These are phyloP conservation scores for Nasalis larvatus DNA, from an alignment of 2,113 vertebrate species.

Conservation along the genomic window DNA sequence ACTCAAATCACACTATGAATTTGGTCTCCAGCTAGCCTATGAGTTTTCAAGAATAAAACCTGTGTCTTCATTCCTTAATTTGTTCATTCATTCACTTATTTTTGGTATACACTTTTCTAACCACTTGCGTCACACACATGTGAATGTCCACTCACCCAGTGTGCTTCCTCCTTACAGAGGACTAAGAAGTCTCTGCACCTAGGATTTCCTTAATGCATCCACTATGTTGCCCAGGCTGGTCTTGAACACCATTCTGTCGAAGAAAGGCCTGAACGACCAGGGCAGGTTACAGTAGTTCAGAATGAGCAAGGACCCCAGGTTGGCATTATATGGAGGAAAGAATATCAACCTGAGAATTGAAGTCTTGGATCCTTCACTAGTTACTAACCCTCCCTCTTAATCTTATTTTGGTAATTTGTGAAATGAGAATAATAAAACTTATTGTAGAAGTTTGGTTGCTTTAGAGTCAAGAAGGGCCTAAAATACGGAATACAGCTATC, in stretches of 20 bases:
- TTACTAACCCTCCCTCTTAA: background rate
- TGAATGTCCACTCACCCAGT: background rate
- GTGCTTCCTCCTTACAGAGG: background rate
- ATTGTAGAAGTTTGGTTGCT: background rate
- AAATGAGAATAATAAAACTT: background rate
- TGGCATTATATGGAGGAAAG: background rate
- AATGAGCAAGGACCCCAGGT: background rate
- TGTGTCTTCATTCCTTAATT: background rate
- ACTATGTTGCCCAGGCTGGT: too few relatives aligned
- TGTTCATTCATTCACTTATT: background rate
- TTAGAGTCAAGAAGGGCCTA: background rate
- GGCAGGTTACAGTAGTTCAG: background rate
- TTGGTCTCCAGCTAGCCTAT: background rate
- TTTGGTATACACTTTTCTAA: background rate
- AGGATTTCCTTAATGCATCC: background rate
- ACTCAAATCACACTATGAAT: background rate
- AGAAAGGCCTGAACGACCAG: background rate
- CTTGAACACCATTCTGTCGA: background rate
- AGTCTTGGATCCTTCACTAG: background rate
- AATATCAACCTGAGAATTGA: background rate
- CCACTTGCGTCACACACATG: background rate
- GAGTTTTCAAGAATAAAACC: background rate
- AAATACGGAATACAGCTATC: background rate
- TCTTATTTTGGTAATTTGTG: background rate
- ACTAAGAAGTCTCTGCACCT: background rate